Conservation (phyloP, 2,888 invertebrate species). For the Thymelicus sylvestris region DNA sequence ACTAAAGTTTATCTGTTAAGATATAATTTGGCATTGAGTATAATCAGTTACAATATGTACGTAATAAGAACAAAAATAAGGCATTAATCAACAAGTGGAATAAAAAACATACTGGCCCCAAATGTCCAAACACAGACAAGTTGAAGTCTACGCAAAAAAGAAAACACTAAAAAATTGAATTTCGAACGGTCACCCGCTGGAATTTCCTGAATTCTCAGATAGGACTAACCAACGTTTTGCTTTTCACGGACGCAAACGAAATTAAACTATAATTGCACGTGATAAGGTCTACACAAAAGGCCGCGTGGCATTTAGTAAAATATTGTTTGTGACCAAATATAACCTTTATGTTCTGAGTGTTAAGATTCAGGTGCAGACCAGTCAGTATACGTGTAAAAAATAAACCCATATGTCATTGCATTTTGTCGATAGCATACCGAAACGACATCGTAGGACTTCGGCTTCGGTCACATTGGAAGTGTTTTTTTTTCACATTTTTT, state of each 20-base stretch:
- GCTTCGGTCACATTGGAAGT: slow-evolving; percentile 33
- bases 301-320: background rate
- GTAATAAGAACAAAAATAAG: background rate
- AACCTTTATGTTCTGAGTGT: background rate
- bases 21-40: background rate
- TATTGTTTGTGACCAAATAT: slow-evolving; percentile 1
- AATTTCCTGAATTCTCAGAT: slow-evolving; percentile 54
- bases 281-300: slow-evolving; percentile 7
- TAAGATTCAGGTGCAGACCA: slow-evolving; percentile 4
- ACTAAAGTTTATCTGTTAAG: background rate
- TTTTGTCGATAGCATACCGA: slow-evolving; percentile 54
- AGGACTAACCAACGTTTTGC: slow-evolving; percentile 41
- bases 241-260: slow-evolving; percentile 44
- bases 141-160: slow-evolving; percentile 38
- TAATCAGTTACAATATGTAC: background rate
- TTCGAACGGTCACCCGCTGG: slow-evolving; percentile 49
- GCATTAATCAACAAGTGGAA: background rate
- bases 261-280: background rate
- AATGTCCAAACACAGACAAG: slow-evolving; percentile 35
- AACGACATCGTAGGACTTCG: slow-evolving; percentile 19
- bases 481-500: slow-evolving; percentile 14
- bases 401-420: slow-evolving; percentile 53
- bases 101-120: slow-evolving; percentile 15
- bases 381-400: background rate
- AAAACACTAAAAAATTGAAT: slow-evolving; percentile 37